These are phyloP conservation scores for Nomada ruficornis DNA, from an alignment of 2,888 invertebrate species.

Conservation along the genomic window DNA sequence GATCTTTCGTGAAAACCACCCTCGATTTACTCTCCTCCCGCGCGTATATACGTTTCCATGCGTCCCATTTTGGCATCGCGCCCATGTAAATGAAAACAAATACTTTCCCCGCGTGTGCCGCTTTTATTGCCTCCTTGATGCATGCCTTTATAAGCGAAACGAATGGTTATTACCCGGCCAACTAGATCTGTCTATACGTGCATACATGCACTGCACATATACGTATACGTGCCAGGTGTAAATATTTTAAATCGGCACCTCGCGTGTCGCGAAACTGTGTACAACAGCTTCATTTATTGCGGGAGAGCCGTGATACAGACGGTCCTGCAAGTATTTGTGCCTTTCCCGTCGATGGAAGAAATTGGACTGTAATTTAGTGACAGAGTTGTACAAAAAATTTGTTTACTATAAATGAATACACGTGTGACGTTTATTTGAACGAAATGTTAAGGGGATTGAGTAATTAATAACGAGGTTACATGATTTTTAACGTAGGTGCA, in stretches of 20 bases:
- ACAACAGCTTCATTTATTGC: slow-evolving; percentile 14
- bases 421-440: too few relatives aligned
- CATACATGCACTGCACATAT: neutral
- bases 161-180: slow-evolving; percentile 80
- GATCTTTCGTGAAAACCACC: slow-evolving; percentile 53
- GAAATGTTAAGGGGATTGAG: too few relatives aligned
- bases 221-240: neutral
- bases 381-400: too few relatives aligned
- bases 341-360: too few relatives aligned
- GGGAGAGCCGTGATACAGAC: too few relatives aligned
- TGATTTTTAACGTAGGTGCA: too few relatives aligned
- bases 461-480: too few relatives aligned
- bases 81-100: slow-evolving; percentile 83
- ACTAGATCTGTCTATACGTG: slow-evolving; percentile 63
- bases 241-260: slow-evolving; percentile 33
- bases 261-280: slow-evolving; percentile 16
- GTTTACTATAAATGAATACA: too few relatives aligned
- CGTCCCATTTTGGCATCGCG: slow-evolving; percentile 78
- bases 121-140: slow-evolving; percentile 81
- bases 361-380: too few relatives aligned
- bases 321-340: too few relatives aligned
- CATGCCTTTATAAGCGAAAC: slow-evolving; percentile 81
- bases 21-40: slow-evolving; percentile 37
- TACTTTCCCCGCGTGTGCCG: slow-evolving; percentile 74
- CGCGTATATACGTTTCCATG: slow-evolving; percentile 44